A percentile compares a stretch with the other conserved stretches of the same genome.
phyloP scores from a whole-genome alignment of 2,888 invertebrate genomes.

The Amorpha juglandis region DNA sequence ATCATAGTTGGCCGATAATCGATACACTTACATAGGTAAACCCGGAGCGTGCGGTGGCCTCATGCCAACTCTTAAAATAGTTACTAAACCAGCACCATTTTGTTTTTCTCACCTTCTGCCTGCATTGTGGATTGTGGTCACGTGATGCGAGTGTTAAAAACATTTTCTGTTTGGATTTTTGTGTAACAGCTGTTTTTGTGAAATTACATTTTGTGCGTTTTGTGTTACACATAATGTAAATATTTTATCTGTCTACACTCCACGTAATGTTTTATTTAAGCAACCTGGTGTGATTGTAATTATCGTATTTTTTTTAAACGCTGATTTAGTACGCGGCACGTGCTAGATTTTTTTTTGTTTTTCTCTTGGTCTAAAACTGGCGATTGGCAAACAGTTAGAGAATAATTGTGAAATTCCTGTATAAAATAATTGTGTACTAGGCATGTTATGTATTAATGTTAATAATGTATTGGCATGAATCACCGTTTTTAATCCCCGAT shows the following conservation, averaged over 20 bases:
- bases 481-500: no score
- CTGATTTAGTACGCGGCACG: neutral
- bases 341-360: neutral
- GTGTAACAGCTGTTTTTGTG: conserved; percentile 34
- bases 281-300: neutral
- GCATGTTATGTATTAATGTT: no score
- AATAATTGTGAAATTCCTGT: neutral
- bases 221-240: neutral
- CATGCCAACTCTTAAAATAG: conserved; percentile 74
- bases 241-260: neutral
- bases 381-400: neutral
- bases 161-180: conserved; percentile 39
- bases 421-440: no score
- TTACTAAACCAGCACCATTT: conserved; percentile 47
- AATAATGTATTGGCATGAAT: no score
- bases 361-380: neutral
- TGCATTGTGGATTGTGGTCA: conserved; percentile 73
- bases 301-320: neutral
- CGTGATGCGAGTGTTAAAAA: conserved; percentile 49
- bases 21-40: conserved; percentile 71
- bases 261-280: neutral
- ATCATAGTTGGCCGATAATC: conserved; percentile 58
- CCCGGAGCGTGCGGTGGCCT: conserved; percentile 60
- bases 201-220: neutral
- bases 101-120: conserved; percentile 71